Evolutionary conservation across 1,140 invertebrate genomes (phyloP).

Genomic region (Drosophila littoralis): DNA sequence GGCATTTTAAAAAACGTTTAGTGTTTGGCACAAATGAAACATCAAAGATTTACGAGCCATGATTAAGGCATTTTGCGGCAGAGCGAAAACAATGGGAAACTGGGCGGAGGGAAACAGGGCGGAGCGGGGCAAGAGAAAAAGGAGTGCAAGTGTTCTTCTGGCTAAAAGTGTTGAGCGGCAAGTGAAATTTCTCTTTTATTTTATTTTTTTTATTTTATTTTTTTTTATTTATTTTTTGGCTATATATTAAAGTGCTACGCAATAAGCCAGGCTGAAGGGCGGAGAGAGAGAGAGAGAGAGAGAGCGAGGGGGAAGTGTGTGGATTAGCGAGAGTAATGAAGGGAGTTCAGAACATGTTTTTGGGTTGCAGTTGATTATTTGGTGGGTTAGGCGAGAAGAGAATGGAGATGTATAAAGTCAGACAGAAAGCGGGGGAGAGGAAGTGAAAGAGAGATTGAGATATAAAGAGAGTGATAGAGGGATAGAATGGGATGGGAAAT

Average conservation of each 20-base stretch:
- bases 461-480: neutral
- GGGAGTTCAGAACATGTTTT: constrained; percentile 19
- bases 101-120: neutral
- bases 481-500: neutral
- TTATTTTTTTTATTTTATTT: constrained; percentile 30
- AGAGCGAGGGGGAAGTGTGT: neutral
- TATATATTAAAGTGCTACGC: constrained; percentile 66
- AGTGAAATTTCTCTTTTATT: constrained; percentile 56
- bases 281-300: neutral
- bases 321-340: neutral
- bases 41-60: constrained; percentile 83
- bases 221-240: no score
- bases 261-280: constrained; percentile 16
- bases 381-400: neutral
- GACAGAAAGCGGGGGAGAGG: neutral
- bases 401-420: no score
- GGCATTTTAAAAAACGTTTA: constrained; percentile 77
- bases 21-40: constrained; percentile 79
- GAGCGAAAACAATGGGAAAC: constrained; percentile 50
- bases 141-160: constrained; percentile 53
- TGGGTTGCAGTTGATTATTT: constrained; percentile 12
- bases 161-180: constrained; percentile 63
- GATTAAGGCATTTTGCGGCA: constrained; percentile 75
- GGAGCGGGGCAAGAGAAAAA: constrained; percentile 15
- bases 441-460: neutral